A percentile compares a stretch with the other conserved stretches of the same genome.
Conservation (phyloP, 2,888 invertebrate species). For the Sericinus montela region DNA sequence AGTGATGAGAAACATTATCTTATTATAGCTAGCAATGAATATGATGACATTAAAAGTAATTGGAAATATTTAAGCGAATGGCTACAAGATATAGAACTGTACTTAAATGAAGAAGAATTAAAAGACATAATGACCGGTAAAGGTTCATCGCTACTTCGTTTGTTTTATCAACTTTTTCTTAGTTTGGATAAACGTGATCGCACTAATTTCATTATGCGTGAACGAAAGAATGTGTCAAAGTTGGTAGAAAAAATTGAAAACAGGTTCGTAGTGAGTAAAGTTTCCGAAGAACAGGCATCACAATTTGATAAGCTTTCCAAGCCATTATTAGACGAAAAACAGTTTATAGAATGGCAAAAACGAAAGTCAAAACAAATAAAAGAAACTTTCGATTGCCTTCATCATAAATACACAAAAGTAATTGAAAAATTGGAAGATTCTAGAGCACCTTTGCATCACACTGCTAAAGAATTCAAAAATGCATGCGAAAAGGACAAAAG, state of each 20-base stretch:
- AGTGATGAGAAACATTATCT: conserved; percentile 72
- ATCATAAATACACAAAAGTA: conserved; percentile 62
- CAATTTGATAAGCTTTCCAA: conserved; percentile 60
- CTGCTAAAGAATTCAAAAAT: conserved; percentile 28
- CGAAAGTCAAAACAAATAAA: conserved; percentile 66
- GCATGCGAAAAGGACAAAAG: conserved; percentile 37
- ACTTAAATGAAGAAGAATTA: conserved; percentile 60
- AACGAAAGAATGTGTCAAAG: conserved; percentile 59
- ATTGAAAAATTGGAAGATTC: conserved; percentile 49
- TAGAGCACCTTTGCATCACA: conserved; percentile 34
- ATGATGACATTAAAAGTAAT: conserved; percentile 68
- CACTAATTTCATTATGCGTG: conserved; percentile 72
- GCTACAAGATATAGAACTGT: conserved; percentile 71
- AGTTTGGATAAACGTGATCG: conserved; percentile 79
- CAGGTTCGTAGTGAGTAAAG: conserved; percentile 54
- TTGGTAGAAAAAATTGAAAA: conserved; percentile 58
- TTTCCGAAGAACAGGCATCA: conserved; percentile 46
- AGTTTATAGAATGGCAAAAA: conserved; percentile 79
- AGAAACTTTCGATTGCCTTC: conserved; percentile 58
- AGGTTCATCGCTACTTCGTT: conserved; percentile 69
- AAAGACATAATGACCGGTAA: conserved; percentile 68
- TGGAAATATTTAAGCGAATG: conserved; percentile 73
- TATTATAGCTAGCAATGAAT: conserved; percentile 56
- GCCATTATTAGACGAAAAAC: conserved; percentile 64
- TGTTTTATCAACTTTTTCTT: conserved; percentile 82